Evolutionary conservation across 2,888 invertebrate genomes (phyloP).

Genomic region (Sthenelais limicola): DNA sequence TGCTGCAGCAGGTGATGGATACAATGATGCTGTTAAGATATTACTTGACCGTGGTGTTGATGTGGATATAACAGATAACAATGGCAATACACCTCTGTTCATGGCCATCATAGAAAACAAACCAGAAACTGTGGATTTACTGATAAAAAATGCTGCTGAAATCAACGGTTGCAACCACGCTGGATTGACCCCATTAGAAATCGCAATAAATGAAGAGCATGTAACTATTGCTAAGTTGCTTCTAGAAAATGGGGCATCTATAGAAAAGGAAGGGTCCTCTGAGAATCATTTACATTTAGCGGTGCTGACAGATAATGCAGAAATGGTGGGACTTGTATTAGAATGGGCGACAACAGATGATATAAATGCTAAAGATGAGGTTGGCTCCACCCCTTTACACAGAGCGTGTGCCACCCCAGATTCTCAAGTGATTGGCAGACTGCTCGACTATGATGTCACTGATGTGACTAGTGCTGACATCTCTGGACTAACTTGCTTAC

Average conservation of each 20-base stretch:
- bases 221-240: not conserved
- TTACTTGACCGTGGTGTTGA: not conserved
- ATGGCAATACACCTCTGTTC: conserved; percentile 7
- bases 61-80: conserved; percentile 7
- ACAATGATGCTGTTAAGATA: not conserved
- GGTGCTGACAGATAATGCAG: not conserved
- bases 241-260: conserved; percentile 13
- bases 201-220: conserved; percentile 3
- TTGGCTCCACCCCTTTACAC: conserved; percentile 2
- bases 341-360: conserved; percentile 21
- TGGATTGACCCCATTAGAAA: conserved; percentile 6
- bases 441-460: conserved; percentile 20
- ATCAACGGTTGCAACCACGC: conserved; percentile 11
- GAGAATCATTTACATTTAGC: conserved; percentile 14
- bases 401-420: conserved; percentile 3
- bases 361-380: conserved; percentile 17
- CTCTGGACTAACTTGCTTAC: conserved; percentile 1
- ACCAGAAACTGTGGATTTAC: not conserved
- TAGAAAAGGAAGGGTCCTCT: not conserved
- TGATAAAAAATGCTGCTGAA: conserved; percentile 2
- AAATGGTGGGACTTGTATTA: not conserved
- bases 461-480: not conserved
- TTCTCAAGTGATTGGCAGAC: not conserved
- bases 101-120: conserved; percentile 10
- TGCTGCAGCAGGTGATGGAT: conserved; percentile 1